Percentiles rank a stretch among this genome's conserved stretches.
Evolutionary conservation across 2,888 invertebrate genomes (phyloP).

Genomic region (Macrophya alboannulata): DNA sequence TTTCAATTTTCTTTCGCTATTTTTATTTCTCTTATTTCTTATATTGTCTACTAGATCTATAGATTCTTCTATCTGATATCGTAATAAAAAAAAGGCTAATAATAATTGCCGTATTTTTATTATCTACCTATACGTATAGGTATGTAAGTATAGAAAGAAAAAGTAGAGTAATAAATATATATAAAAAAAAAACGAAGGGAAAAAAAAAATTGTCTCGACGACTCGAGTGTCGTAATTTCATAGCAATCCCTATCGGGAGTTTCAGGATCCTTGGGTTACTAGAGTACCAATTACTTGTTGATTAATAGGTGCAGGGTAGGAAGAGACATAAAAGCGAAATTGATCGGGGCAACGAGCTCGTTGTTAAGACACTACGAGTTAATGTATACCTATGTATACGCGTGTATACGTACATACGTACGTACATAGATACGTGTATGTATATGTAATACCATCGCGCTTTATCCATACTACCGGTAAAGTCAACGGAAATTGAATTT

Average conservation of each 20-base stretch:
- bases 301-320: constrained; percentile 28
- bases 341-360: constrained; percentile 40
- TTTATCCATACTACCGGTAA: background rate
- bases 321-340: constrained; percentile 39
- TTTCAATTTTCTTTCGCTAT: background rate
- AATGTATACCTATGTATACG: background rate
- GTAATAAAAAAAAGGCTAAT: background rate
- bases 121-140: background rate
- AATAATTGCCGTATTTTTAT: background rate
- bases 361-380: constrained; percentile 16
- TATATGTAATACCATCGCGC: background rate
- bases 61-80: background rate
- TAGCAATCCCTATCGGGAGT: background rate
- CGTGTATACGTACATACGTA: background rate
- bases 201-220: background rate
- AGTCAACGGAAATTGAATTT: background rate
- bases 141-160: background rate
- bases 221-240: background rate
- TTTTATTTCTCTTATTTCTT: background rate
- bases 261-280: background rate
- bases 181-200: background rate
- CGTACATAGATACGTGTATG: no score
- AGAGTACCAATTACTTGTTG: constrained; percentile 52
- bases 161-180: background rate
- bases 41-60: background rate